Percentiles rank a stretch among this genome's conserved stretches.
phyloP scores from a whole-genome alignment of 2,888 invertebrate species.

The Imbricaverruca yamaguchii region DNA sequence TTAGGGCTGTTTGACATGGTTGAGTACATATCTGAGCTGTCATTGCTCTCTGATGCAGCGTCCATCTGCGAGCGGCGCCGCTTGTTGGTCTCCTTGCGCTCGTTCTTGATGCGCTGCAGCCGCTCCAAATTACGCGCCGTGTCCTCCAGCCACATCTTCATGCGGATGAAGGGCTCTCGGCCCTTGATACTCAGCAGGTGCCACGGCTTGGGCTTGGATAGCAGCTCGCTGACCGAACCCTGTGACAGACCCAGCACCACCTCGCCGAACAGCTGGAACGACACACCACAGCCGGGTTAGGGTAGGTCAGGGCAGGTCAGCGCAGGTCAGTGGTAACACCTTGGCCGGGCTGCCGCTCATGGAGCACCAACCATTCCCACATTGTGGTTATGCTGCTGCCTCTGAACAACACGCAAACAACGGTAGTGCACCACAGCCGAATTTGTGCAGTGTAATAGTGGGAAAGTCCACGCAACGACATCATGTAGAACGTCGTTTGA shows the following conservation, averaged over 20 bases:
- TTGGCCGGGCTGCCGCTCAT: no score
- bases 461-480: no score
- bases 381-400: no score
- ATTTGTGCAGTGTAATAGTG: no score
- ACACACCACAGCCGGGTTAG: neutral
- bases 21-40: slow-evolving; percentile 64
- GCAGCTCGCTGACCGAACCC: slow-evolving; percentile 91
- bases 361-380: no score
- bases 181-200: slow-evolving; percentile 98
- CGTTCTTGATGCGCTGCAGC: slow-evolving; percentile 51
- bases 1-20: slow-evolving; percentile 38
- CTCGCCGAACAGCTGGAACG: slow-evolving; percentile 78
- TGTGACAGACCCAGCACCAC: slow-evolving; percentile 93
- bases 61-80: slow-evolving; percentile 52
- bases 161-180: slow-evolving; percentile 88
- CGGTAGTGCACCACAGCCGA: no score
- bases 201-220: slow-evolving; percentile 98
- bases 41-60: slow-evolving; percentile 70
- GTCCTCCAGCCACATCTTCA: slow-evolving; percentile 95
- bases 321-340: no score
- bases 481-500: no score
- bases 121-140: slow-evolving; percentile 82
- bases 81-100: slow-evolving; percentile 83
- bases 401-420: no score
- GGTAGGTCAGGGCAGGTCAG: no score